Conservation (phyloP, 92 coral and sea anemone genomes). For the Desmophyllum pertusum region DNA sequence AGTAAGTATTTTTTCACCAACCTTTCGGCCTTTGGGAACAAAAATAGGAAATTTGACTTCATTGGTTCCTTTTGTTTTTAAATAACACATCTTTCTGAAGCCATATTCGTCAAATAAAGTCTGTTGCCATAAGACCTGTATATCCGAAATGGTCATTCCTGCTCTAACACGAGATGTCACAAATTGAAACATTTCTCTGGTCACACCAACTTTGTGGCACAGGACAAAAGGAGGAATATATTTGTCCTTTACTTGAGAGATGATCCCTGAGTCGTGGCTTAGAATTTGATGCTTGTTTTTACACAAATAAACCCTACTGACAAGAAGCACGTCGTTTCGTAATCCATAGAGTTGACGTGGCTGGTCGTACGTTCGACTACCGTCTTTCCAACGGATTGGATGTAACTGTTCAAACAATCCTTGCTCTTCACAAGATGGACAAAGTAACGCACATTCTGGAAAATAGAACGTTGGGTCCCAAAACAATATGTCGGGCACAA, state of each 20-base stretch:
- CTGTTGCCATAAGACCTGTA: constrained; percentile 62
- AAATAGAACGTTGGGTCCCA: constrained; percentile 50
- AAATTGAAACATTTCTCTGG: constrained; percentile 49
- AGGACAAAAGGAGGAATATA: constrained; percentile 34
- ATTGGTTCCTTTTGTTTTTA: constrained; percentile 25
- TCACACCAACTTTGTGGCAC: constrained; percentile 63
- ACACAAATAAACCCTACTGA: constrained; percentile 50
- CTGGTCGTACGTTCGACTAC: constrained; percentile 46
- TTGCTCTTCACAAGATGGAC: constrained; percentile 49
- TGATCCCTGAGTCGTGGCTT: constrained; percentile 41
- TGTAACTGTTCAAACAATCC: constrained; percentile 22
- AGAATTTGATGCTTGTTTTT: constrained; percentile 53
- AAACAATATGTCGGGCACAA: constrained; percentile 54
- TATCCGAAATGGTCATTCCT: constrained; percentile 62
- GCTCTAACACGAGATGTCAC: constrained; percentile 55
- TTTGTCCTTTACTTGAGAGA: constrained; percentile 37
- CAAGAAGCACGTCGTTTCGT: constrained; percentile 52
- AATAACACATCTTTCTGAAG: constrained; percentile 42
- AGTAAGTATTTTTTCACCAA: constrained; percentile 52
- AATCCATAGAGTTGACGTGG: constrained; percentile 47
- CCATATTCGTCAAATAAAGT: constrained; percentile 55
- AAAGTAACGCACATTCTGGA: constrained; percentile 21
- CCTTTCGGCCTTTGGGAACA: constrained; percentile 56
- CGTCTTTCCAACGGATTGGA: constrained; percentile 58
- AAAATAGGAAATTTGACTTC: constrained; percentile 33